Percentiles rank a stretch among this genome's conserved stretches.
Conservation (phyloP, 2,888 invertebrate species). For the Hirtodrosophila histrioides region DNA sequence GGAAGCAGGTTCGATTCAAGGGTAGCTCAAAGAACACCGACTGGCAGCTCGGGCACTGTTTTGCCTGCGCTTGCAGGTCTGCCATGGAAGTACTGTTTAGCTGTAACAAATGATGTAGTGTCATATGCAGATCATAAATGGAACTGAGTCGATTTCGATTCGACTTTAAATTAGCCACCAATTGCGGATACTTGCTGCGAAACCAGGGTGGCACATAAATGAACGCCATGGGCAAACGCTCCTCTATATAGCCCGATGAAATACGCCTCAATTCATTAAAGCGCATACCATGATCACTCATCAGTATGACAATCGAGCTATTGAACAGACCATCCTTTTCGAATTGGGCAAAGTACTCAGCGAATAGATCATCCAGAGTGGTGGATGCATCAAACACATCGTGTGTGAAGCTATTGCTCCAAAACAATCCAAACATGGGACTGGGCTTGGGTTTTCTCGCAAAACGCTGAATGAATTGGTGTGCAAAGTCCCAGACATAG, state of each 20-base stretch:
- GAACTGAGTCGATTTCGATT: slow-evolving; percentile 88
- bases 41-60: slow-evolving; percentile 87
- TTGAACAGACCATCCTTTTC: slow-evolving; percentile 86
- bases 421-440: slow-evolving; percentile 88
- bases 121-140: slow-evolving; percentile 90
- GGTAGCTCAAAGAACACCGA: slow-evolving; percentile 87
- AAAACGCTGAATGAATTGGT: slow-evolving; percentile 88
- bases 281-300: slow-evolving; percentile 91
- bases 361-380: slow-evolving; percentile 87
- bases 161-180: slow-evolving; percentile 85
- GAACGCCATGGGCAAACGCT: slow-evolving; percentile 89
- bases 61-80: slow-evolving; percentile 74
- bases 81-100: slow-evolving; percentile 71
- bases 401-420: slow-evolving; percentile 90
- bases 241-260: slow-evolving; percentile 89
- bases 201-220: slow-evolving; percentile 88
- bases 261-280: slow-evolving; percentile 88
- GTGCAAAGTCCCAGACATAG: slow-evolving; percentile 87
- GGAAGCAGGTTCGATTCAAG: slow-evolving; percentile 57
- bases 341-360: slow-evolving; percentile 86
- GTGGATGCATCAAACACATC: slow-evolving; percentile 87
- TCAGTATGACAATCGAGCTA: slow-evolving; percentile 87
- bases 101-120: slow-evolving; percentile 87
- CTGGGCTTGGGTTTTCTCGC: slow-evolving; percentile 85
- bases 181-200: slow-evolving; percentile 85